phyloP scores from a whole-genome alignment of 2,113 vertebrate genomes.

The Neomonachus schauinslandi region DNA sequence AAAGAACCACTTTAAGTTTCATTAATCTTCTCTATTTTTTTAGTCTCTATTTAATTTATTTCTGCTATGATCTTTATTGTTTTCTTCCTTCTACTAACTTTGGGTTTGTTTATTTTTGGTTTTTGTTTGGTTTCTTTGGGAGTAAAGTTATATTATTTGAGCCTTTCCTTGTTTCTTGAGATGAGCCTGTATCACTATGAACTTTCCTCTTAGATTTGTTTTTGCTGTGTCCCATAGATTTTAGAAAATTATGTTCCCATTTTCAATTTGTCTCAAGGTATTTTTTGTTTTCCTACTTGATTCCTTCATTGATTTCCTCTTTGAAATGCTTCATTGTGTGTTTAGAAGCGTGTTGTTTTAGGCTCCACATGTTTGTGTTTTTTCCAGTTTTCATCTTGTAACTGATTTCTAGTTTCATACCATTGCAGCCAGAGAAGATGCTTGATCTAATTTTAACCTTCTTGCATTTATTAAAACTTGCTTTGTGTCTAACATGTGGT shows the following conservation, averaged over 20 bases:
- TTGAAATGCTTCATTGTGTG: not conserved
- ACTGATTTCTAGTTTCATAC: not conserved
- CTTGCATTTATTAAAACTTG: not conserved
- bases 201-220: not conserved
- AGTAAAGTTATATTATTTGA: not conserved
- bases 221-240: not conserved
- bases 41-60: not conserved
- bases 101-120: not conserved
- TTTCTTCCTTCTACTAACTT: not conserved
- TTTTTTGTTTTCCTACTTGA: not conserved
- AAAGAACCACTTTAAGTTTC: not conserved
- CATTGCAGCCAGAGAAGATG: not conserved
- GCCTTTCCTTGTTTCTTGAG: not conserved
- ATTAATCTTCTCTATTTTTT: not conserved
- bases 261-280: not conserved
- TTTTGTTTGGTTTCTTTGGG: not conserved
- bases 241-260: not conserved
- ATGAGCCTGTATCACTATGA: not conserved
- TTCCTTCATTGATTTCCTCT: not conserved
- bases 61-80: not conserved
- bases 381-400: not conserved
- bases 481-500: not conserved
- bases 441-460: not conserved
- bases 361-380: not conserved
- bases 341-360: not conserved